Evolutionary conservation across 1,140 invertebrate species (phyloP), one percentile per base, ranked within the genome.

Genomic region (Whitmania pigra): DNA sequence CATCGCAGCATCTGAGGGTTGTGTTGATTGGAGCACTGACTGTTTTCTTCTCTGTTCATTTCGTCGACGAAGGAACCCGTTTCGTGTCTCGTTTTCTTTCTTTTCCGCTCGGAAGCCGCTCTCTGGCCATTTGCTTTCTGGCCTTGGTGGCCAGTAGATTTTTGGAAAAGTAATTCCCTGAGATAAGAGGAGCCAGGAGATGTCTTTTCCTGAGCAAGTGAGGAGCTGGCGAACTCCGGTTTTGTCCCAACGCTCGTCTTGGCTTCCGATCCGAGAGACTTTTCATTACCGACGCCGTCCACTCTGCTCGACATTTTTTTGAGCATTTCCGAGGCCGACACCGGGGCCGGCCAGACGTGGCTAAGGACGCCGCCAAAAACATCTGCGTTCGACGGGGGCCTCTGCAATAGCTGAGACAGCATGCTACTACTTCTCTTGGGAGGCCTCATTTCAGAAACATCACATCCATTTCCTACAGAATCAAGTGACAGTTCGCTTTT

Each of bases 151-250:
- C 22, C 22, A 5, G 57, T 13, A 4, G 57, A 6, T 63, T 63
- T 63, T 22, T 63, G 22, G 15, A 63, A 63, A 22, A 63, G 29
- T 31, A 63, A 15, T 63, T 63, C 57, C 57, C 29, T 63, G 22
- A 63, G 29, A 63, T 63, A 63, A 15, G 57, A 63, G 29, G 57
- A 63, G 57, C 57, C 57, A 25, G 57, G 22, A 25, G 57, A 63
- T 7, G 57, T 25, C 20, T 63, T 63, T 63, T n/a, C 57, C 6
- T 63, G 29, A 22, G 29, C 29, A 31, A 25, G 9, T 31, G 57
- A 63, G 0, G 29, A 25, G 22, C 2, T 25, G 18, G 57, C 9
- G 0, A 63, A 63, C 7, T 22, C 22, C 2, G 57, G 20, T 31
- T 25, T 63, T 25, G 22, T 63, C 22, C 57, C 57, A n/a, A 11